Base-by-base conservation (phyloP, 2,113 vertebrate species). In the Stercorarius parasiticus region DNA sequence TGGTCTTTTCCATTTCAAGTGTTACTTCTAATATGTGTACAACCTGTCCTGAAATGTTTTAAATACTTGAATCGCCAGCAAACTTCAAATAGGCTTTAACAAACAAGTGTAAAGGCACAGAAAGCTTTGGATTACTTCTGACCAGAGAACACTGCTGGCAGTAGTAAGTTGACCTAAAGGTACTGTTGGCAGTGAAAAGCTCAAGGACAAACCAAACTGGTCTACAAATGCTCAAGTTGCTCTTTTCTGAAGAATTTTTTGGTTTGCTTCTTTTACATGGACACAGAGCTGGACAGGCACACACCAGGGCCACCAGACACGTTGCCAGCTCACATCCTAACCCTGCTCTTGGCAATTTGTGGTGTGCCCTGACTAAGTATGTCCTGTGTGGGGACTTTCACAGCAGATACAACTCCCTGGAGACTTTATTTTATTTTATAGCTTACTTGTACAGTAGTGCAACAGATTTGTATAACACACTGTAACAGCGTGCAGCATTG, bases 41-140 rank as follows among this genome's bases (percentile, higher is more conserved):
- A 53, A 58, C 25, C 45, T 83, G 29, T 36, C 47, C 78, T 53
- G 52, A 81, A 93, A 81, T 11, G 6, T 69, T 58, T 65, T 59
- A 56, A 72, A 84, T 29, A 76, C 29, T 36, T 90, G 26, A 94
- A 82, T 43, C 66, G 45, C 70, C 53, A 64, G 64, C 15, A 87
- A 91, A 88, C 19, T 79, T 93, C 49, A 66, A 65, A 53, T 1
- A 61, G 49, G 19, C 16, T 94, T 15, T 65, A 72, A 89, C 20
- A 91, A 93, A 64, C 13, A n/a, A 2, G 2, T 21, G 13, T 38
- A 80, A 82, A 82, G n/a, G 34, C 38, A 93, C 27, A 69, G 70
- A 88, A 67, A 84, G 43, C 18, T 84, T 74, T 79, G 78, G 38
- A 67, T 89, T 58, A 43, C 72, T 86, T 83, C 72, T 78, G 59